These are phyloP conservation scores for Pithys albifrons DNA, from an alignment of 2,113 vertebrate species.

Conservation along the genomic window DNA sequence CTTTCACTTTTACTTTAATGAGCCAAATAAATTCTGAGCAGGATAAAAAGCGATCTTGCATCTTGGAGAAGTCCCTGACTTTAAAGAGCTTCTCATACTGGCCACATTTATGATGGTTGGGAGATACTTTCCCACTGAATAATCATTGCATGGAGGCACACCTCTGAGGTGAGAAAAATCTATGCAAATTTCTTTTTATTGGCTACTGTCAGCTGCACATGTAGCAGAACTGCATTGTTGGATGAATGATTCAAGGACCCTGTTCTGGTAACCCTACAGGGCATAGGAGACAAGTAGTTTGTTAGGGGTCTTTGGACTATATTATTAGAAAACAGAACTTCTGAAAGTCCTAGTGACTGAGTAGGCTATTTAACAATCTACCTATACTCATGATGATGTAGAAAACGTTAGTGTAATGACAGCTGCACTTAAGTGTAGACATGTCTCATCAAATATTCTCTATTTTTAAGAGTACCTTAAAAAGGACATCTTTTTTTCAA, in stretches of 20 bases:
- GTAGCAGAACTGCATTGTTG: background rate
- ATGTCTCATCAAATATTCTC: background rate
- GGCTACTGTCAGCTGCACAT: background rate
- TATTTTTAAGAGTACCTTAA: background rate
- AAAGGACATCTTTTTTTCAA: background rate
- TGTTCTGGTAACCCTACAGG: background rate
- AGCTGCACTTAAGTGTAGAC: background rate
- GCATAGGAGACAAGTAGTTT: background rate
- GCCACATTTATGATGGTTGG: background rate
- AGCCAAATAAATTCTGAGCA: background rate
- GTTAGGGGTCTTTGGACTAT: background rate
- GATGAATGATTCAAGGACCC: background rate
- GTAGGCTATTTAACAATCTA: background rate
- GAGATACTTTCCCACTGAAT: background rate
- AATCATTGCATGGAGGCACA: accelerated
- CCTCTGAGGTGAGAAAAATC: background rate
- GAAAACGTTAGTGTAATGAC: background rate
- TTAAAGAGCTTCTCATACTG: background rate
- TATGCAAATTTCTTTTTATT: background rate
- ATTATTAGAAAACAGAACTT: background rate
- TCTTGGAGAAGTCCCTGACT: background rate
- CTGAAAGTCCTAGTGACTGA: background rate
- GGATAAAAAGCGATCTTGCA: background rate
- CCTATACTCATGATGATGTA: background rate
- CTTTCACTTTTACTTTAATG: constrained; percentile 17